phyloP scores from a whole-genome alignment of 2,888 invertebrate species.

The Archaeoteleia sp. region DNA sequence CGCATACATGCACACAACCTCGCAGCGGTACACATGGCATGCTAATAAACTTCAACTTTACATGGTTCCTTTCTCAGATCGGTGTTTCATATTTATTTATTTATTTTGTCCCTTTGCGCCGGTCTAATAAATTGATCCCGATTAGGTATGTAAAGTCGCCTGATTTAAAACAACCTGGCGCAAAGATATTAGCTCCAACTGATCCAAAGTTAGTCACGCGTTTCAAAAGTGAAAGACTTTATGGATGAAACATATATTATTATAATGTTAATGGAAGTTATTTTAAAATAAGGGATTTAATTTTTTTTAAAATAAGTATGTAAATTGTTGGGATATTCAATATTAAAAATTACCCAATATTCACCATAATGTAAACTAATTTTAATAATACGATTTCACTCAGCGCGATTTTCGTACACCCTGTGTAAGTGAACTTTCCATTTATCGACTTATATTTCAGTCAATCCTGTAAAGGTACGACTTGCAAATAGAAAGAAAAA shows the following conservation, averaged over 20 bases:
- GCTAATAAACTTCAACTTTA: slow-evolving; percentile 43
- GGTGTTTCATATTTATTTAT: slow-evolving; percentile 51
- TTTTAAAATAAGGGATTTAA: too few relatives aligned
- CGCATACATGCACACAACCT: slow-evolving; percentile 24
- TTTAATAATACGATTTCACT: too few relatives aligned
- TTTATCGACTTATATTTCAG: not conserved
- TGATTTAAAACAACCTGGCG: slow-evolving; percentile 11
- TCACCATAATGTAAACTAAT: too few relatives aligned
- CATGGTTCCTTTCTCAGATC: slow-evolving; percentile 44
- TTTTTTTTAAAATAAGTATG: too few relatives aligned
- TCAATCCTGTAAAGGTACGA: not conserved
- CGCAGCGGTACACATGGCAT: slow-evolving; percentile 27
- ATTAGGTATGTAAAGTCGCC: slow-evolving; percentile 23
- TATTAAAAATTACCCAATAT: too few relatives aligned
- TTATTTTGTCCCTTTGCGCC: slow-evolving; percentile 15
- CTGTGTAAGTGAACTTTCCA: not conserved
- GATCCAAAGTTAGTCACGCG: too few relatives aligned
- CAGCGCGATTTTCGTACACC: not conserved
- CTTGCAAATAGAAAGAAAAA: not conserved
- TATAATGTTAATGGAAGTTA: too few relatives aligned
- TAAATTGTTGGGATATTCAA: too few relatives aligned
- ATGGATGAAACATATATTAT: too few relatives aligned
- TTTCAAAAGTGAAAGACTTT: too few relatives aligned
- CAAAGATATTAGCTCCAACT: too few relatives aligned
- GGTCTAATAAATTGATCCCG: slow-evolving; percentile 38